These are phyloP conservation scores for Antechinus stuartii DNA, from an alignment of 2,113 vertebrate genomes.

Conservation along the genomic window DNA sequence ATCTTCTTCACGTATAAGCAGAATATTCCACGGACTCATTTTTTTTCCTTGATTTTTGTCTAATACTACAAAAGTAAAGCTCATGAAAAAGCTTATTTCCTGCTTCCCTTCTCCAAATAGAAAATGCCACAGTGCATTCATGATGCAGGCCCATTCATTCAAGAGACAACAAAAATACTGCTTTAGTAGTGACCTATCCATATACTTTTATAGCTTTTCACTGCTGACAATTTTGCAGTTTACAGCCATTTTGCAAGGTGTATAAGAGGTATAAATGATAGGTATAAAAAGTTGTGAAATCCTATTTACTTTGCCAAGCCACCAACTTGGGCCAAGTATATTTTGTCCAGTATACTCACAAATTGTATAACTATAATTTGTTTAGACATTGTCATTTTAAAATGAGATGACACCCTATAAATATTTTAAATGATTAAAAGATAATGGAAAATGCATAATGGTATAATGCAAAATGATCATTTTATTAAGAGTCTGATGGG, in stretches of 20 bases:
- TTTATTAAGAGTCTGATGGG: slow-evolving; percentile 22
- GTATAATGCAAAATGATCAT: slow-evolving; percentile 8
- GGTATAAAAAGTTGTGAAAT: slow-evolving; percentile 47
- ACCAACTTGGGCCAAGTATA: slow-evolving; percentile 34
- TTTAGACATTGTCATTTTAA: background rate
- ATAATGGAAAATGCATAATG: background rate
- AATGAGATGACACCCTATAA: background rate
- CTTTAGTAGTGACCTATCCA: slow-evolving; percentile 20
- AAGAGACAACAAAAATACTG: slow-evolving; percentile 19
- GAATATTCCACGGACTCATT: background rate
- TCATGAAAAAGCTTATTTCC: background rate
- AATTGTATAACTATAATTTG: slow-evolving; percentile 2
- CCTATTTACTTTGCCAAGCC: slow-evolving; percentile 19
- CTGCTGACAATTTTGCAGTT: slow-evolving; percentile 28
- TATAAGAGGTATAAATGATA: slow-evolving; percentile 38
- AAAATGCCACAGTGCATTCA: background rate
- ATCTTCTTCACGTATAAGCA: background rate
- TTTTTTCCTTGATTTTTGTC: background rate
- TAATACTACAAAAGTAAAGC: background rate
- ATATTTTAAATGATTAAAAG: slow-evolving; percentile 47
- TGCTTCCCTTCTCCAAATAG: background rate
- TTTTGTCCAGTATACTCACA: slow-evolving; percentile 26
- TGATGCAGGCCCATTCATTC: background rate
- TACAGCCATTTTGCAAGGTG: slow-evolving; percentile 37
- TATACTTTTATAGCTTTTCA: slow-evolving; percentile 26